Evolutionary conservation across 64 coral and sea anemone genomes (phyloP), one percentile per base, ranked within the genome.

Genomic region (Stylophora pistillata): DNA sequence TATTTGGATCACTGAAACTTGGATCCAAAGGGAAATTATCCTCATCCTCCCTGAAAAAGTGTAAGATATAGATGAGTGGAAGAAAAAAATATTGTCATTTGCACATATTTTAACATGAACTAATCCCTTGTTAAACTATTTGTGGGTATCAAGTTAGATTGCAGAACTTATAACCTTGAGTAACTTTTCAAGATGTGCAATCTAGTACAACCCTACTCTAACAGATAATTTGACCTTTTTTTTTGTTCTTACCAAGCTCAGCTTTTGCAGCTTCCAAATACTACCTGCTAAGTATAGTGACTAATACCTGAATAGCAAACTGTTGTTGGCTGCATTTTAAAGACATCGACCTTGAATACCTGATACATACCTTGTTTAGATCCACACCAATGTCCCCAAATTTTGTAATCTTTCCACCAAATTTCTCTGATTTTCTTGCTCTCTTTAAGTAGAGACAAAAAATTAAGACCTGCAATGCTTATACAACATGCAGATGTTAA

Each of bases 311-410:
- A n/a, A n/a, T n/a, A n/a, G n/a, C n/a, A n/a, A n/a, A n/a, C n/a
- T n/a, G n/a, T n/a, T n/a, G n/a, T n/a, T n/a, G n/a, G n/a, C n/a
- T n/a, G n/a, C n/a, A n/a, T n/a, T n/a, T n/a, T n/a, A n/a, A n/a
- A n/a, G n/a, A n/a, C n/a, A n/a, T n/a, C n/a, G n/a, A n/a, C n/a
- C n/a, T n/a, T 47, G 20, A 14, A 26, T 47, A 76, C 15, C 30
- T n/a, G 7, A 6, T 26, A 34, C 9, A 53, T 82, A 97, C 95
- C 95, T 89, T 78, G 56, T 90, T 91, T 15, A 97, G 91, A 47
- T 97, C 95, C 15, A 97, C 87, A 62, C 95, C 95, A 78, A 97
- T 97, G 83, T 97, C 95, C 16, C 93, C 90, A 88, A 93, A 97
- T 72, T 97, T 97, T 61, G 90, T 97, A 88, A 97, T 90, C 54